Evolutionary conservation across 2,797 vertebrate genomes (phyloP).

Genomic region (Sebastes cheni): DNA sequence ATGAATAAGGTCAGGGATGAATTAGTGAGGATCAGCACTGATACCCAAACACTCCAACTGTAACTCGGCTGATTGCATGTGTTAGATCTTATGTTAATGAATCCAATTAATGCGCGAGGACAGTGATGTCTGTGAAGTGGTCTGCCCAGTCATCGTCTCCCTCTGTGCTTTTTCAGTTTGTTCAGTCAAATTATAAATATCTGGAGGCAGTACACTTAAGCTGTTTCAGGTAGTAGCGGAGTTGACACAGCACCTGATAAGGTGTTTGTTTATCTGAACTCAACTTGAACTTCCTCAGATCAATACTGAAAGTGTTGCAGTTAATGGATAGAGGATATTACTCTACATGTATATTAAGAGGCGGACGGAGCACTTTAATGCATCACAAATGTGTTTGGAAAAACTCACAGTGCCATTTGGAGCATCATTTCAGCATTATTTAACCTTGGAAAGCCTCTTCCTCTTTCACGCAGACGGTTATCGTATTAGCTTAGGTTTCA

Average conservation of each 20-base stretch:
- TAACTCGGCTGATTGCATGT: conserved; percentile 26
- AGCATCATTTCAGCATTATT: conserved; percentile 55
- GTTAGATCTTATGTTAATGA: conserved; percentile 56
- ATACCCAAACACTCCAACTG: conserved; percentile 19
- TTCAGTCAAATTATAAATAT: conserved; percentile 24
- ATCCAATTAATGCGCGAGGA: conserved; percentile 47
- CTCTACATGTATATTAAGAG: conserved; percentile 33
- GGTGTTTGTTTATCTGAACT: conserved; percentile 66
- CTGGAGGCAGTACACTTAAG: neutral
- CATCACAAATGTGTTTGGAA: conserved; percentile 41
- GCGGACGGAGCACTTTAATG: conserved; percentile 13
- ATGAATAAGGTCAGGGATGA: conserved; percentile 54
- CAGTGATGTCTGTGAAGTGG: conserved; percentile 38
- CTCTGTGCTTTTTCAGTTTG: conserved; percentile 1
- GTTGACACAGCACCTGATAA: conserved; percentile 27
- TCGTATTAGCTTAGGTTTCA: conserved; percentile 76
- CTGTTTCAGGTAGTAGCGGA: neutral
- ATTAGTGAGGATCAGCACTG: conserved; percentile 36
- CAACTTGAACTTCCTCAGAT: conserved; percentile 58
- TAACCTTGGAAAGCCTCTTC: conserved; percentile 52
- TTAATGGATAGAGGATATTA: conserved; percentile 45
- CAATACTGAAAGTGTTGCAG: conserved; percentile 41
- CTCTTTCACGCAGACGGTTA: conserved; percentile 41
- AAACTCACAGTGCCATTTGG: conserved; percentile 39
- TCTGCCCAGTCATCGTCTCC: conserved; percentile 21